These are phyloP conservation scores for Pardosa pseudoannulata DNA, from an alignment of 2,888 invertebrate genomes.

Conservation along the genomic window DNA sequence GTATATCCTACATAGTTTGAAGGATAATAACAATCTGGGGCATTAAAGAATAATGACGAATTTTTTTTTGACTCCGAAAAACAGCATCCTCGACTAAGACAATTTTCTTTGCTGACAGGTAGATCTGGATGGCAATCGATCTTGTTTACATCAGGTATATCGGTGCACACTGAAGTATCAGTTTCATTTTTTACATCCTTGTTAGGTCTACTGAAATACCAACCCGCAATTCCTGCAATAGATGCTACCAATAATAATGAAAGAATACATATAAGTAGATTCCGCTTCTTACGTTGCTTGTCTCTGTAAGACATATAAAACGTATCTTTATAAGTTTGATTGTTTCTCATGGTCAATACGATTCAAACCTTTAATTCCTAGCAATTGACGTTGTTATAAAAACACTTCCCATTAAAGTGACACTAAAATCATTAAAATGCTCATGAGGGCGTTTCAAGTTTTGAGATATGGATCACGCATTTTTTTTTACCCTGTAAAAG, in stretches of 20 bases:
- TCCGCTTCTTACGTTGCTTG: too few relatives aligned
- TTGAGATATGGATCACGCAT: too few relatives aligned
- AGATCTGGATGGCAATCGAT: conserved; percentile 69
- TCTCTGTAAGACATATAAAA: too few relatives aligned
- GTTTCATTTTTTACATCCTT: neutral
- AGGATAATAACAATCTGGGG: conserved; percentile 69
- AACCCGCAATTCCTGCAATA: neutral
- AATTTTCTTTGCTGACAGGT: conserved; percentile 20
- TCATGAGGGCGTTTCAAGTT: too few relatives aligned
- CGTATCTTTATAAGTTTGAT: too few relatives aligned
- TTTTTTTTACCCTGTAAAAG: too few relatives aligned
- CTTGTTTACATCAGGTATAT: conserved; percentile 51
- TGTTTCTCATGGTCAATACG: too few relatives aligned
- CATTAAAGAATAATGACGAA: conserved; percentile 1
- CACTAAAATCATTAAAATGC: too few relatives aligned
- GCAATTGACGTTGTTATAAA: too few relatives aligned
- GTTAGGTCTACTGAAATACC: neutral
- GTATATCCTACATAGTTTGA: conserved; percentile 59
- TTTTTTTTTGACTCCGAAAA: conserved; percentile 2
- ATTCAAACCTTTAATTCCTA: too few relatives aligned
- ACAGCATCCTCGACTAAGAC: conserved; percentile 62
- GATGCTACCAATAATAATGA: neutral
- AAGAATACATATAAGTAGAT: too few relatives aligned
- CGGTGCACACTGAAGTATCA: conserved; percentile 33
- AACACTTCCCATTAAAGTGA: too few relatives aligned